Evolutionary conservation across 92 coral and sea anemone species (phyloP), one percentile per base, ranked within the genome.

Genomic region (Parazoanthus darwini): DNA sequence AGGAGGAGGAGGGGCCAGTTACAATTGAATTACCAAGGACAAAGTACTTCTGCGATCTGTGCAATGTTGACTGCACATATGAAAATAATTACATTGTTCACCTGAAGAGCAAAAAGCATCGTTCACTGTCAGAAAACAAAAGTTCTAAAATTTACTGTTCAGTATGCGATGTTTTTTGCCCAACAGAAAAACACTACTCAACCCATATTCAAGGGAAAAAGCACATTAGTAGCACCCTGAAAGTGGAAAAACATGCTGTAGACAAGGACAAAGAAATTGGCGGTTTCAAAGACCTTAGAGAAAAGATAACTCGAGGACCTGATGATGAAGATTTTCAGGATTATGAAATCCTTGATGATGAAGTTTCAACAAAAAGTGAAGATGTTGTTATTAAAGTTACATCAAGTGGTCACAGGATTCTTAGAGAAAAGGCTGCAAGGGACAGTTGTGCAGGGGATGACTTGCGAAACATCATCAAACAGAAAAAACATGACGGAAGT

Each of bases 41-140:
- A 0, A 91, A 91, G 65, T 87, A 87, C 76, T 91, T 86, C 50
- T 91, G 90, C 67, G 90, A 82, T 23, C 90, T 91, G 5, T 91
- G 93, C 85, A 75, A 89, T 35, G 81, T 91, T 89, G 89, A 89
- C 37, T 91, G 89, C 65, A 87, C 87, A 42, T 76, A 68, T 67
- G 90, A 74, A 54, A 82, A 86, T 77, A 91, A 91, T 78, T 88
- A 88, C 74, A 88, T 82, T 71, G 73, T 77, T 86, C 93, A 91
- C 71, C 77, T 91, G 67, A 82, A 74, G 72, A 88, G 93, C 54
- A 91, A 91, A 54, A 88, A 82, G 63, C 88, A 91, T 73, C 26
- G 35, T 36, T 43, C 87, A 44, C 44, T 44, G 63, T 42, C 77
- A 48, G 78, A 71, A 37, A 84, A 46, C 87, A 84, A 84, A 48